phyloP scores from a whole-genome alignment of 2,113 vertebrate species.

The Tachycineta bicolor region DNA sequence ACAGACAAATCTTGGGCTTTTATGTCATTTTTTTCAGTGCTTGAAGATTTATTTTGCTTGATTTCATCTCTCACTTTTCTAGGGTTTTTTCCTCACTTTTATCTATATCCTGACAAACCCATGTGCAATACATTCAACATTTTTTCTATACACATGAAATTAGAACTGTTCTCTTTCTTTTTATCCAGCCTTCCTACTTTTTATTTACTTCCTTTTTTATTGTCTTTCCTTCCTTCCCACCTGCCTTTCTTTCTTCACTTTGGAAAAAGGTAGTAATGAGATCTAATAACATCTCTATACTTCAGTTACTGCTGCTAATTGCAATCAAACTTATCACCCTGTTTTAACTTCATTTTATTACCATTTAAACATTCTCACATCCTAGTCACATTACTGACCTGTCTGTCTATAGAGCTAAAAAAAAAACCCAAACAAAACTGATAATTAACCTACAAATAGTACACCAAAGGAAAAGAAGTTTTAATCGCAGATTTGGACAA shows the following conservation, averaged over 20 bases:
- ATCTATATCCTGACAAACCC: not conserved
- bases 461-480: not conserved
- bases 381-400: not conserved
- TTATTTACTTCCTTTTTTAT: not conserved
- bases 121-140: not conserved
- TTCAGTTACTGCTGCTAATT: not conserved
- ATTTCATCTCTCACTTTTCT: not conserved
- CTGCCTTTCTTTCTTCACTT: not conserved
- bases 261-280: not conserved
- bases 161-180: not conserved
- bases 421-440: not conserved
- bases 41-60: not conserved
- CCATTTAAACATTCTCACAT: not conserved
- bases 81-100: not conserved
- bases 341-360: not conserved
- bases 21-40: not conserved
- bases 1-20: not conserved
- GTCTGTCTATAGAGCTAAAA: not conserved
- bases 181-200: not conserved
- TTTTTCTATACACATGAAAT: not conserved
- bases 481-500: not conserved
- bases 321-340: not conserved
- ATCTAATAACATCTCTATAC: not conserved
- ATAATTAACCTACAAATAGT: not conserved
- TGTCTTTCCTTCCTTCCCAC: not conserved